A percentile compares a stretch with the other conserved stretches of the same genome.
phyloP scores from a whole-genome alignment of 37 sponge, comb jelly and placozoan species.

The Hexactinellida sp. region DNA sequence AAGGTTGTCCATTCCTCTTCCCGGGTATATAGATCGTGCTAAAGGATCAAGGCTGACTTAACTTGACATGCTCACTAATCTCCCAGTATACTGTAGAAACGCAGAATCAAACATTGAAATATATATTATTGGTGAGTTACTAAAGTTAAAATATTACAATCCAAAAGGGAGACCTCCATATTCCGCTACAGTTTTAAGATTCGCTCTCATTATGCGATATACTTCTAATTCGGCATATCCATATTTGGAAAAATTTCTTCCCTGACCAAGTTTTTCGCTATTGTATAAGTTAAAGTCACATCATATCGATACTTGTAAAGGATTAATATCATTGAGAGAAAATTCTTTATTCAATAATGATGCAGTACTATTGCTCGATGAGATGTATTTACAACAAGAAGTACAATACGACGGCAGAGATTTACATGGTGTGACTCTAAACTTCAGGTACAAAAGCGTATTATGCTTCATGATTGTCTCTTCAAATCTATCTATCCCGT shows the following conservation, averaged over 20 bases:
- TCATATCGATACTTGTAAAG: not conserved
- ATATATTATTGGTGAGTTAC: not conserved
- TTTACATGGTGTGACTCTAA: not conserved
- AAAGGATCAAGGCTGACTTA: not conserved
- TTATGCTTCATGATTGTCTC: not conserved
- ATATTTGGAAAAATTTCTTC: not conserved
- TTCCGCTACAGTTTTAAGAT: not conserved
- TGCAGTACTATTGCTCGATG: too few relatives aligned
- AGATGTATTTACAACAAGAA: not conserved
- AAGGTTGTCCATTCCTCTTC: not conserved
- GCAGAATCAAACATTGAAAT: not conserved
- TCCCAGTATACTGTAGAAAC: too few relatives aligned
- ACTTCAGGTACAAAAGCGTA: not conserved
- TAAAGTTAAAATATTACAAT: not conserved
- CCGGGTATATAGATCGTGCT: not conserved
- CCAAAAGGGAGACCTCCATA: not conserved
- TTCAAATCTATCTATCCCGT: not conserved
- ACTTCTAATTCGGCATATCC: not conserved
- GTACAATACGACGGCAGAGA: not conserved
- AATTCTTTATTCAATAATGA: too few relatives aligned
- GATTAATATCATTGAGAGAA: too few relatives aligned
- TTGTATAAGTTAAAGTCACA: not conserved
- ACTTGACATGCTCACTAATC: not conserved
- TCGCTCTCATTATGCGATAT: not conserved
- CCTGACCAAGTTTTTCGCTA: not conserved